A percentile compares a stretch with the other conserved stretches of the same genome.
phyloP scores from a whole-genome alignment of 2,113 vertebrate genomes.

The Collichthys lucidus region DNA sequence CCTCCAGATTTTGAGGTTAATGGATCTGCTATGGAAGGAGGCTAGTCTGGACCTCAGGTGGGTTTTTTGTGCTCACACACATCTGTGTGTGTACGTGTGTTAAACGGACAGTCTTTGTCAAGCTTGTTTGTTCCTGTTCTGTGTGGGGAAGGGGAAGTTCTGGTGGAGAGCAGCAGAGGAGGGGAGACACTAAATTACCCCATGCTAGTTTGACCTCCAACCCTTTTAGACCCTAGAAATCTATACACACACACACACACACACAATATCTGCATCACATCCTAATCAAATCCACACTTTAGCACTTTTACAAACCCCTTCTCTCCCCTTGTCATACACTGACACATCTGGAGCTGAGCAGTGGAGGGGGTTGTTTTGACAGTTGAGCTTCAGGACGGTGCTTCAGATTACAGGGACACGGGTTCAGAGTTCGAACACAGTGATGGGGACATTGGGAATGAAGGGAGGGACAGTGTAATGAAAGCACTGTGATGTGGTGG shows the following conservation, averaged over 20 bases:
- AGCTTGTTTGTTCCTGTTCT: constrained; percentile 88
- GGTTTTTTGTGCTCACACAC: constrained; percentile 14
- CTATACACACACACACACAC: constrained; percentile 3
- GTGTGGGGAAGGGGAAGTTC: constrained; percentile 85
- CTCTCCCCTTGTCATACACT: constrained; percentile 20
- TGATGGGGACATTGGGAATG: constrained; percentile 19
- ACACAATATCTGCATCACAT: constrained; percentile 33
- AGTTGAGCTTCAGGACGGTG: constrained; percentile 66
- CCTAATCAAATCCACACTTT: constrained; percentile 67
- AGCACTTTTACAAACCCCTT: constrained; percentile 11
- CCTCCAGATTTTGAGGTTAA: constrained; percentile 93
- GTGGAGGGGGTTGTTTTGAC: constrained; percentile 73
- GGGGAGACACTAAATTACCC: constrained; percentile 62
- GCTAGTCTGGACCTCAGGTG: constrained; percentile 95
- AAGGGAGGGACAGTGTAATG: constrained; percentile 16
- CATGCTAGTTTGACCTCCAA: constrained; percentile 82
- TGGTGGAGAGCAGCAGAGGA: constrained; percentile 69
- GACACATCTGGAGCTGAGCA: constrained; percentile 72
- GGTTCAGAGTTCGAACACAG: constrained; percentile 50
- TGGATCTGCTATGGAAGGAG: constrained; percentile 98
- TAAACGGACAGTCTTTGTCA: constrained; percentile 71
- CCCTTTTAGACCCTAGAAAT: constrained; percentile 45
- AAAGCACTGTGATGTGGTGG: constrained; percentile 2
- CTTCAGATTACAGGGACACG: constrained; percentile 51
- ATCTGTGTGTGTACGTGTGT: not conserved